Conservation (phyloP, 2,797 vertebrate species). For the Coranthus polyacanthus region DNA sequence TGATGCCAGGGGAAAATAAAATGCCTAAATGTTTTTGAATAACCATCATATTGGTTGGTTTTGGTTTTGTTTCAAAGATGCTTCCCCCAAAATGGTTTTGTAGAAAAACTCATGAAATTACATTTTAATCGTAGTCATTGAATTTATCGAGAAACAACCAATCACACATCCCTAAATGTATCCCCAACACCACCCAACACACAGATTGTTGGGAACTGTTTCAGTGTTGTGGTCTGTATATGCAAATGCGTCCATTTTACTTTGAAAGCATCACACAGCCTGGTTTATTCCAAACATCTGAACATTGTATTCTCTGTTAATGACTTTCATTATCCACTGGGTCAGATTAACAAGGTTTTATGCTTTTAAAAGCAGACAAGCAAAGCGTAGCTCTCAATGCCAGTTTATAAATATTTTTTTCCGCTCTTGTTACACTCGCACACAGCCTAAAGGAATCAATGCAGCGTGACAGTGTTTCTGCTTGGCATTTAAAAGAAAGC, state of each 20-base stretch:
- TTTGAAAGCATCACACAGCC: constrained; percentile 9
- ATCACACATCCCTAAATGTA: neutral
- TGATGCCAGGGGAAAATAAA: neutral
- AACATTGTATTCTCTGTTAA: constrained; percentile 25
- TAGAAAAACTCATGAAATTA: constrained; percentile 1
- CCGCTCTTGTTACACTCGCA: neutral
- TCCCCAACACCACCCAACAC: neutral
- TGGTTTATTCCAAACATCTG: constrained; percentile 20
- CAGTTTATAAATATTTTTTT: constrained; percentile 1
- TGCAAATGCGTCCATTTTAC: neutral
- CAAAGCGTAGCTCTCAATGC: neutral
- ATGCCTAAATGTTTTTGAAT: neutral
- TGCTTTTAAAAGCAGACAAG: constrained; percentile 15
- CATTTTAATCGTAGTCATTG: neutral
- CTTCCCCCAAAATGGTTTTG: neutral
- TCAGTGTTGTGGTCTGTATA: neutral
- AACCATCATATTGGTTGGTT: neutral
- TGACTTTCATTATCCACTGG: constrained; percentile 20
- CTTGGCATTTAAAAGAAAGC: constrained; percentile 13
- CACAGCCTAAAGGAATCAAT: neutral
- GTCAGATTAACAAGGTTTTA: constrained; percentile 10
- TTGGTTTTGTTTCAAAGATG: neutral
- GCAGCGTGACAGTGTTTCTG: neutral
- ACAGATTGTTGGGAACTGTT: neutral
- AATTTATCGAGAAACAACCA: too few species aligned